These are phyloP conservation scores for Lagocephalus sceleratus DNA, from an alignment of 2,797 vertebrate species.

Conservation along the genomic window DNA sequence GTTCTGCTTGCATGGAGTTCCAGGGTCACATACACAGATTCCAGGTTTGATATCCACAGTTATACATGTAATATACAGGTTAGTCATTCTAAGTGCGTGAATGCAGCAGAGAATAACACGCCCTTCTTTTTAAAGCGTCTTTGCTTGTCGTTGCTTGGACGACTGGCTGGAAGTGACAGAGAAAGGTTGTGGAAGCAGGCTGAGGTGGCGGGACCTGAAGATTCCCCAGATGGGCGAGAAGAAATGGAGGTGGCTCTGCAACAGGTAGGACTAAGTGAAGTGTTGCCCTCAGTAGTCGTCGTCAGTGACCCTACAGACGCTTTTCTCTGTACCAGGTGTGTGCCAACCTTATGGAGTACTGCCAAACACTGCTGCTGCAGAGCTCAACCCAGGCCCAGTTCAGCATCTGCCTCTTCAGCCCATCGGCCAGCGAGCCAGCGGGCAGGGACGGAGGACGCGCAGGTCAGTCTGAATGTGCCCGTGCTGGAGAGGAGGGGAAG, in stretches of 20 bases:
- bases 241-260: conserved; percentile 93
- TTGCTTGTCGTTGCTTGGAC: conserved; percentile 86
- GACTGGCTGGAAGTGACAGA: conserved; percentile 89
- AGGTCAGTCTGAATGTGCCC: conserved; percentile 70
- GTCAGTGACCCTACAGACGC: conserved; percentile 14
- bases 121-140: conserved; percentile 76
- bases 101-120: not conserved
- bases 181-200: conserved; percentile 87
- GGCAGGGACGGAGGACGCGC: conserved; percentile 84
- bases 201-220: conserved; percentile 75
- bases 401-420: conserved; percentile 91
- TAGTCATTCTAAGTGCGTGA: not conserved
- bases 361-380: conserved; percentile 90
- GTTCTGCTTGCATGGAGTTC: conserved; percentile 86
- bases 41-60: conserved; percentile 78
- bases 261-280: conserved; percentile 77
- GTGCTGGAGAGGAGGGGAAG: not conserved
- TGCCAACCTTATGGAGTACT: conserved; percentile 98
- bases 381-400: conserved; percentile 87
- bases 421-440: conserved; percentile 86
- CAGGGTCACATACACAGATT: conserved; percentile 93
- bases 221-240: conserved; percentile 85
- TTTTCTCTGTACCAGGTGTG: conserved; percentile 81
- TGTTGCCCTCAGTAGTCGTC: conserved; percentile 2
- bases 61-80: not conserved